Base-by-base conservation (phyloP, 2,113 vertebrate genomes). In the Entelurus aequoreus region DNA sequence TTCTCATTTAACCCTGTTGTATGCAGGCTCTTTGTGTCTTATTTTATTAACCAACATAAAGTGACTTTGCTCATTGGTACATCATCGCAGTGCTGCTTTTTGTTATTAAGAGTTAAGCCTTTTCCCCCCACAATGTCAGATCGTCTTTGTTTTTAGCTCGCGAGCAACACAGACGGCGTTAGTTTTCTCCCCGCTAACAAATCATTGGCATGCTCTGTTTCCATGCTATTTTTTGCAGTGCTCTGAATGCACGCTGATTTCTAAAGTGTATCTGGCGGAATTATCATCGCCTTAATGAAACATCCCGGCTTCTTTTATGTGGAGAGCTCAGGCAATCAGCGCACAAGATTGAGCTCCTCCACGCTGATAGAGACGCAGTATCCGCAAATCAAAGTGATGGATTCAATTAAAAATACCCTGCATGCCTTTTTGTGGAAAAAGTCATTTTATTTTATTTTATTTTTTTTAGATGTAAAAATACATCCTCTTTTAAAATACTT, bases 191-290 rank as follows among this genome's bases (percentile, higher is more conserved):
- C 64, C 63, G 6, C 52, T 62, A 75, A 83, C 73, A 72, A 74
- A 67, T 48, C 61, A 52, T 48, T 16, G 60, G 62, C 58, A 64
- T 70, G 63, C 54, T 72, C 75, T 28, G 62, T 68, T 69, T 60
- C 60, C 56, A 1, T 70, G 68, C 70, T 84, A 81, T 84, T 81
- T 81, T 75, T 76, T 65, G 54, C 69, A 56, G 72, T 62, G 62
- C 58, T 78, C 66, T 85, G 81, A 85, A 81, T 84, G 68, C 9
- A 59, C 68, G 6, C 80, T 80, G 77, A 79, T 81, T 79, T 82
- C 76, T 83, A 82, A 77, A 81, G 77, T 73, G 81, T 84, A 85
- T 84, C 80, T 82, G 59, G 69, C 81, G 77, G 81, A 87, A 87
- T 83, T 82, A 86, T 85, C 86, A 12, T 70, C 49, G 70, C 67